Evolutionary conservation across 2,888 invertebrate species (phyloP), one percentile per base, ranked within the genome.

Genomic region (Aelia acuminata): DNA sequence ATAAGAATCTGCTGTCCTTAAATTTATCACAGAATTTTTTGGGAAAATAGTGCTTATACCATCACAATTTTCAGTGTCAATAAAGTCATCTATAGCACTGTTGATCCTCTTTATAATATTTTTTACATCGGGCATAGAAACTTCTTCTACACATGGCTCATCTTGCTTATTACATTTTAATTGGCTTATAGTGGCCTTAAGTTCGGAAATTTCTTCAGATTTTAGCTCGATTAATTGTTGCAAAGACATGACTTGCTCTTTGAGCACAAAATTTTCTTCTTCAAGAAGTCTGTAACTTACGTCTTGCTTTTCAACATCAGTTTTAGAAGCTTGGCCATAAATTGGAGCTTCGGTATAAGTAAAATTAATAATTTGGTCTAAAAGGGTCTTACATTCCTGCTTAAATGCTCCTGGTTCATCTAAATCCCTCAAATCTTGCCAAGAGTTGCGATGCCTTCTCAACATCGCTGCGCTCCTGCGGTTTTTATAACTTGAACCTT

Each of bases 351-450:
- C 80, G 22, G 80, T n/a, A 43, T 80, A 80, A 43, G 22, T 80
- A 47, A 80, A 43, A 22, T 80, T 80, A 43, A 80, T 43, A 43
- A 80, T 80, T 80, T 47, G 80, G n/a, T 43, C 80, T 43, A 80
- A n/a, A 43, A 80, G 43, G 10, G 80, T 43, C 80, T n/a, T 43
- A 80, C 80, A 80, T 11, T 80, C 80, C 4, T 80, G 43, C n/a
- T n/a, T 80, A n/a, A 80, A 80, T n/a, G 43, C n/a, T 43, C 47
- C 80, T 80, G 80, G 43, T 80, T 80, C 35, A 80, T 80, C 80
- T n/a, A 80, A 39, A 80, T 80, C 80, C n/a, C 80, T 39, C 1
- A 80, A 15, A 80, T 80, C 80, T 80, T 80, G 80, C 80, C 80
- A 80, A 80, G 80, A 43, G n/a, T 39, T 35, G 31, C 39, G 43